Evolutionary conservation across 1,140 invertebrate species (phyloP).

Genomic region (Hirudo medicinalis): DNA sequence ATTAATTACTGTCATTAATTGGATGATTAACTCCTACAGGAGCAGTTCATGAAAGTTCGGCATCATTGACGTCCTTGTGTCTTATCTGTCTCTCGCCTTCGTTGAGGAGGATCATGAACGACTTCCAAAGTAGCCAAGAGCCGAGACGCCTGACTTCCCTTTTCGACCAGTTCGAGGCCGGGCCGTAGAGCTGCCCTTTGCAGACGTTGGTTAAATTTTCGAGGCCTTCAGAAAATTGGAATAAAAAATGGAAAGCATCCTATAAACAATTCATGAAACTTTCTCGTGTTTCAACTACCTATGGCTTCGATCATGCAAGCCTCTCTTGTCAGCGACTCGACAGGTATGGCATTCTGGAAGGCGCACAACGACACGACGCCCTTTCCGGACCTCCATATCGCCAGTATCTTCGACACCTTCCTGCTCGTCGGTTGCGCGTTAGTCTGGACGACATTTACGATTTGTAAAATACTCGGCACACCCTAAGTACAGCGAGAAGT

Average conservation of each 20-base stretch:
- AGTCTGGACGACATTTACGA: background rate
- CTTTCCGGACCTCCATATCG: conserved; percentile 66
- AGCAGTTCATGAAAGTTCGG: no score
- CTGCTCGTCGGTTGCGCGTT: background rate
- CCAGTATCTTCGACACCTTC: conserved; percentile 66
- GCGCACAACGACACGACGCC: conserved; percentile 81
- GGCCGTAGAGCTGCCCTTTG: conserved; percentile 68
- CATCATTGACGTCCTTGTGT: conserved; percentile 26
- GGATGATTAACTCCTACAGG: no score
- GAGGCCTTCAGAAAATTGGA: conserved; percentile 37
- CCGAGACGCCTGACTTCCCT: conserved; percentile 60
- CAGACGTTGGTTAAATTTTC: conserved; percentile 66
- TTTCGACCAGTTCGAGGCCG: conserved; percentile 56
- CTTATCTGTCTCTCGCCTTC: conserved; percentile 54
- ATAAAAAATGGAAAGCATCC: conserved; percentile 3
- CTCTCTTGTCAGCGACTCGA: conserved; percentile 82
- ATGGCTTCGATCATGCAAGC: conserved; percentile 81
- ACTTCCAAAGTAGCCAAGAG: conserved; percentile 65
- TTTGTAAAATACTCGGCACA: no score
- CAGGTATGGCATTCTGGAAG: conserved; percentile 77
- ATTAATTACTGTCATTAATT: no score
- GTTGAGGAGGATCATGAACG: conserved; percentile 65
- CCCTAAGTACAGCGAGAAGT: no score
- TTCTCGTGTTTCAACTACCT: conserved; percentile 37
- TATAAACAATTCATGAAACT: background rate